phyloP scores from a whole-genome alignment of 2,888 invertebrate species.

The Furcula furcula region DNA sequence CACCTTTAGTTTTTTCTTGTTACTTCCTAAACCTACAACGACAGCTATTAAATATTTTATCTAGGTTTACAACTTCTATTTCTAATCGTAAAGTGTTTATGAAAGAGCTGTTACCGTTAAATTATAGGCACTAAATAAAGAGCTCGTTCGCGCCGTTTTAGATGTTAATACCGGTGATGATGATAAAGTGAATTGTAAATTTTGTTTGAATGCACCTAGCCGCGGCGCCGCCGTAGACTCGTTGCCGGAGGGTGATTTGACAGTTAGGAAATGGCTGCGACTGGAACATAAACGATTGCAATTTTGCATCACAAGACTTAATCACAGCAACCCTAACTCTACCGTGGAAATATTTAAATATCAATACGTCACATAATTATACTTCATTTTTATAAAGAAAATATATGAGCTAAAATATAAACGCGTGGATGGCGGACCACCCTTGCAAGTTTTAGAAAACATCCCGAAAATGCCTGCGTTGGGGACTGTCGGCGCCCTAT shows the following conservation, averaged over 20 bases:
- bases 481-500: constrained; percentile 48
- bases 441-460: constrained; percentile 63
- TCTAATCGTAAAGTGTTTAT: constrained; percentile 15
- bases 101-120: constrained; percentile 15
- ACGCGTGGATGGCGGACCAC: constrained; percentile 54
- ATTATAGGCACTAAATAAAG: constrained; percentile 26
- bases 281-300: constrained; percentile 38
- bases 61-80: constrained; percentile 5
- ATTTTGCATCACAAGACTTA: constrained; percentile 62
- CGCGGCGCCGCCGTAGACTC: constrained; percentile 23
- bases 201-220: constrained; percentile 44
- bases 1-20: constrained; percentile 21
- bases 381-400: constrained; percentile 21
- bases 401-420: constrained; percentile 30
- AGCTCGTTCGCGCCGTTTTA: constrained; percentile 46
- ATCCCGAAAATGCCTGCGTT: constrained; percentile 50
- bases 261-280: constrained; percentile 40
- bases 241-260: constrained; percentile 26
- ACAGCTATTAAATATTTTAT: constrained; percentile 7
- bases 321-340: constrained; percentile 37
- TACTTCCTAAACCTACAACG: constrained; percentile 11
- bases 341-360: constrained; percentile 21
- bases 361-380: constrained; percentile 14
- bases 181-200: constrained; percentile 51
- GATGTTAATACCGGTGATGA: constrained; percentile 46